phyloP scores from a whole-genome alignment of 2,888 invertebrate genomes.

The Morpho deidamia region DNA sequence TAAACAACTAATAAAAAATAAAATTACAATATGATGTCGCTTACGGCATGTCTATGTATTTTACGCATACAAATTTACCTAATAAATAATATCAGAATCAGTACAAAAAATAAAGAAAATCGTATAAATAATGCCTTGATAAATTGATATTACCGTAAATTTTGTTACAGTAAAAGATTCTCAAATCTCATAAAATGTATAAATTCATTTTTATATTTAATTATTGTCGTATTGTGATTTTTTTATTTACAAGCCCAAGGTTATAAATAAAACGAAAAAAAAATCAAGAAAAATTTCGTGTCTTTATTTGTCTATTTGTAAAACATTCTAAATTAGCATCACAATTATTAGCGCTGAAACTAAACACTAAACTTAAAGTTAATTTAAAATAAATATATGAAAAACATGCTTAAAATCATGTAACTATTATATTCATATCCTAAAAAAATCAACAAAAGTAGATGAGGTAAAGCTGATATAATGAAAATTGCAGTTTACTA shows the following conservation, averaged over 20 bases:
- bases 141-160: too few relatives aligned
- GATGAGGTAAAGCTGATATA: too few relatives aligned
- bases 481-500: too few relatives aligned
- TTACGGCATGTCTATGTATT: too few relatives aligned
- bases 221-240: slow-evolving; percentile 6
- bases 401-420: slow-evolving; percentile 24
- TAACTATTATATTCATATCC: neutral
- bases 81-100: too few relatives aligned
- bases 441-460: neutral
- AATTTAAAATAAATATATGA: slow-evolving; percentile 37
- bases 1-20: too few relatives aligned
- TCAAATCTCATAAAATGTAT: too few relatives aligned
- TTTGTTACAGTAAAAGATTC: too few relatives aligned
- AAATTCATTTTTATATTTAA: neutral
- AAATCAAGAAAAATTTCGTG: slow-evolving; percentile 52
- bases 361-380: slow-evolving; percentile 47
- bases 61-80: too few relatives aligned
- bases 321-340: slow-evolving; percentile 73
- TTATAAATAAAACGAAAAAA: slow-evolving; percentile 17
- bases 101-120: too few relatives aligned
- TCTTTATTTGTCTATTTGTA: slow-evolving; percentile 71
- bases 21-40: too few relatives aligned
- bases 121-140: too few relatives aligned
- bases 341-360: slow-evolving; percentile 60
- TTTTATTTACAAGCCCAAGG: neutral